Base-by-base conservation (phyloP, 1,140 invertebrate genomes). In the Forficula auricularia region DNA sequence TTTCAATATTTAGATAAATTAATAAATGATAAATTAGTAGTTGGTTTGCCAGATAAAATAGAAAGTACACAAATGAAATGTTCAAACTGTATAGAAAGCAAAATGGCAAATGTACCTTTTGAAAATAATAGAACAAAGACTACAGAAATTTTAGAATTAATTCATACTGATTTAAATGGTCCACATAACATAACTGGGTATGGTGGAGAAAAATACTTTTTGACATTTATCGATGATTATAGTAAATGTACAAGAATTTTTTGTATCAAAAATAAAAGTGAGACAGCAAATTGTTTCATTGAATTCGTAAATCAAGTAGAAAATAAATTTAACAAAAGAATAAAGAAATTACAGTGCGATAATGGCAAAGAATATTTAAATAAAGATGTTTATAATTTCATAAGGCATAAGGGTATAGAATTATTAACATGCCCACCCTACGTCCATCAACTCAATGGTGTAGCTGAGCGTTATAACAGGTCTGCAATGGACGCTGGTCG, bases 291-390 rank as follows among this genome's bases (percentile, higher is more conserved):
- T 38, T 51, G 49, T 43, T 50, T 55, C 39, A 18, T 44, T 34
- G 31, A 53, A 9, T 53, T 44, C 47, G 18, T 41, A 33, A 50
- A 47, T 35, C 15, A 42, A 46, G 42, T 48, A 8, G 42, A 54
- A 51, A 52, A 50, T 37, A 12, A 36, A 43, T 49, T 42, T n/a
- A 37, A 47, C 38, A 54, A 53, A 42, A 54, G 49, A 50, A 50
- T 59, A 42, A 59, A 57, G 51, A 16, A 50, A 42, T 30, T 62
- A 19, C 51, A 54, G 30, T 63, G 57, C 43, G 58, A 65, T 45
- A 62, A 62, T 51, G 60, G 61, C 3, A 58, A 22, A 41, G 57
- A 54, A 50, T 61, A 53, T 57, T 53, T 55, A 38, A 56, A 54
- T 56, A 27, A 16, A 32, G 18, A 43, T 15, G n/a, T 54, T 32